Evolutionary conservation across 2,888 invertebrate genomes (phyloP).

Genomic region (Sericinus montela): DNA sequence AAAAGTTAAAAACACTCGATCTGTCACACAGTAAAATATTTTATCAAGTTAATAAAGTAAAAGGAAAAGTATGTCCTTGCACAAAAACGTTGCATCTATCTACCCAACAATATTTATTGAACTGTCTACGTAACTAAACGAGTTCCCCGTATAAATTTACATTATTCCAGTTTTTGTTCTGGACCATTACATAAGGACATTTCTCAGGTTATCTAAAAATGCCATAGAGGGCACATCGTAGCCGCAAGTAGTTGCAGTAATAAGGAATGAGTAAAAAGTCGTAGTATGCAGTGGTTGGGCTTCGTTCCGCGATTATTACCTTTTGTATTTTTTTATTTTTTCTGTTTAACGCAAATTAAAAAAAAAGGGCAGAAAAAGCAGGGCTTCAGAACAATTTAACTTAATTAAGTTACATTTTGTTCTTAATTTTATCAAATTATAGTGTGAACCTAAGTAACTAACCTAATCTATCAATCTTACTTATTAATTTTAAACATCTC

Average conservation of each 20-base stretch:
- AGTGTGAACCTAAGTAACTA: no score
- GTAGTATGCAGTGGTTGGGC: slow-evolving; percentile 9
- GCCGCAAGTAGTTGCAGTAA: slow-evolving; percentile 11
- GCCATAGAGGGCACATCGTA: slow-evolving; percentile 13
- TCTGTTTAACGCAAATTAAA: no score
- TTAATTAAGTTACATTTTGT: no score
- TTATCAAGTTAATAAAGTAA: background rate
- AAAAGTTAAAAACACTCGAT: no score
- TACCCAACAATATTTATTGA: slow-evolving; percentile 12
- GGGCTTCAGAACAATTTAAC: no score
- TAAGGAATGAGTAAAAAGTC: slow-evolving; percentile 18
- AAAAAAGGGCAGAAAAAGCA: no score
- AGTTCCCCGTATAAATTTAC: slow-evolving; percentile 13
- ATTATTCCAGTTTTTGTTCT: slow-evolving; percentile 15
- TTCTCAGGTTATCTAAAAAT: slow-evolving; percentile 19
- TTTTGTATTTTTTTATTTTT: background rate
- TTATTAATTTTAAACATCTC: no score
- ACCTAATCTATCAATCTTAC: no score
- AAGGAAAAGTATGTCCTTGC: background rate
- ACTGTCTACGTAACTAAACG: slow-evolving; percentile 6
- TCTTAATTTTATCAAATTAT: no score
- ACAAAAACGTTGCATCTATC: slow-evolving; percentile 2
- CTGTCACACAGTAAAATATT: no score
- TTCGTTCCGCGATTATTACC: slow-evolving; percentile 8
- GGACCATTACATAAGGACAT: slow-evolving; percentile 18